These are phyloP conservation scores for Pentamera pediparva DNA, from an alignment of 53 echinoderm and acorn worm genomes.

Conservation along the genomic window DNA sequence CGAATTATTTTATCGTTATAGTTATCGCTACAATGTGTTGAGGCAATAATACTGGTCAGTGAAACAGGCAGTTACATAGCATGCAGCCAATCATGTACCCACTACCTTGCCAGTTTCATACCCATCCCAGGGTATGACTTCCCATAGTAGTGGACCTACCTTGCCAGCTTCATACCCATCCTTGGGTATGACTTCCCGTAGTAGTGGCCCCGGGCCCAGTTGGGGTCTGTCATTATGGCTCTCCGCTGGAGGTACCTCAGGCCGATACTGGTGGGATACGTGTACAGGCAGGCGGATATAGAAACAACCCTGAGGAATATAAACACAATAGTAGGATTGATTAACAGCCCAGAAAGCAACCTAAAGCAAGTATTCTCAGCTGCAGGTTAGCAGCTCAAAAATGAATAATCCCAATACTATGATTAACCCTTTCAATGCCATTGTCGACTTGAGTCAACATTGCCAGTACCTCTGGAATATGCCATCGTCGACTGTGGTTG, in stretches of 20 bases:
- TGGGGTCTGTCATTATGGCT: constrained; percentile 96
- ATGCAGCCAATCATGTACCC: no score
- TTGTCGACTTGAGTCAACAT: no score
- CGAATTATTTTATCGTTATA: no score
- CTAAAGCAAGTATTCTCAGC: no score
- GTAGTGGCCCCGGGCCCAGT: constrained; percentile 92
- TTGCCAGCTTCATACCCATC: constrained; percentile 98
- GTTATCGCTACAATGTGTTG: no score
- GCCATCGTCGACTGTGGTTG: no score
- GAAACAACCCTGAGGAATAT: constrained; percentile 60
- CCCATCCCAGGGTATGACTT: constrained; percentile 89
- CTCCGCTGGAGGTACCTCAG: constrained; percentile 83
- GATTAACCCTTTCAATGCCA: no score
- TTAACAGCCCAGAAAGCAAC: no score
- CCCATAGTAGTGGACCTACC: constrained; percentile 89
- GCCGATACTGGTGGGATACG: constrained; percentile 81
- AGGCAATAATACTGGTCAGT: no score
- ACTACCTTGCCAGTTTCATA: constrained; percentile 97
- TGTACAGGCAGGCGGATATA: constrained; percentile 78
- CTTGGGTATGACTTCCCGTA: constrained; percentile 78
- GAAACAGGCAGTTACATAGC: neutral
- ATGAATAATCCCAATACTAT: neutral
- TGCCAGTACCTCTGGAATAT: no score
- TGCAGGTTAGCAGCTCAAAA: neutral
- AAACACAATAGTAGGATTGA: neutral